Evolutionary conservation across 2,113 vertebrate genomes (phyloP), one percentile per base, ranked within the genome.

Genomic region (Notechis scutatus): DNA sequence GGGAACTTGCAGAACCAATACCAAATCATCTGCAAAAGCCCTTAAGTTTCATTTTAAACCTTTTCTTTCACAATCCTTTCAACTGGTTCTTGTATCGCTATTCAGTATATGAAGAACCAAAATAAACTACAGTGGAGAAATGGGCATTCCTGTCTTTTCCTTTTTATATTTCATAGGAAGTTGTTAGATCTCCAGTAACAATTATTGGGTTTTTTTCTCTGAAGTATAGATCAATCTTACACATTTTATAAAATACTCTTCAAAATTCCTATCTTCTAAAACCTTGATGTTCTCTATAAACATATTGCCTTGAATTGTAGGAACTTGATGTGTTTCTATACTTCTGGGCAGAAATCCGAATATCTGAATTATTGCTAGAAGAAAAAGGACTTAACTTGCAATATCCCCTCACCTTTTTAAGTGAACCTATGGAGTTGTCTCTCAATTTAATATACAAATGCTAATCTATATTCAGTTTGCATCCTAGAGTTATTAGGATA

Each of bases 391-490:
- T 18, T 39, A 18, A 26, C 3, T 10, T 0, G 0, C 85, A 34
- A 0, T 21, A 3, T 1, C 2, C 5, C 61, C 29, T 11, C 18
- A 1, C 0, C 1, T 87, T 64, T 55, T 56, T 0, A n/a, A n/a
- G 34, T 64, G 74, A 54, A 0, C 14, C 6, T 88, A 88, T 10
- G 2, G 9, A 9, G 21, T 61, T 2, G 29, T 24, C 91, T 47
- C 2, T 54, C 12, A 91, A 57, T 29, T 54, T 47, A 2, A 9
- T 5, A 1, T 69, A 85, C n/a, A 0, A 59, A 34, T 81, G 69
- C 5, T 81, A 21, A 2, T 81, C 34, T 21, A 81, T 81, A 81
- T 81, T 81, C 74, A 81, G 18, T 74, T 74, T 74, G 15, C 18
- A 21, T 20, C 74, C 34, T 81, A 81, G 74, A 8, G 34, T 81